Conservation (phyloP, 2,113 vertebrate genomes). For the Euleptes europaea region DNA sequence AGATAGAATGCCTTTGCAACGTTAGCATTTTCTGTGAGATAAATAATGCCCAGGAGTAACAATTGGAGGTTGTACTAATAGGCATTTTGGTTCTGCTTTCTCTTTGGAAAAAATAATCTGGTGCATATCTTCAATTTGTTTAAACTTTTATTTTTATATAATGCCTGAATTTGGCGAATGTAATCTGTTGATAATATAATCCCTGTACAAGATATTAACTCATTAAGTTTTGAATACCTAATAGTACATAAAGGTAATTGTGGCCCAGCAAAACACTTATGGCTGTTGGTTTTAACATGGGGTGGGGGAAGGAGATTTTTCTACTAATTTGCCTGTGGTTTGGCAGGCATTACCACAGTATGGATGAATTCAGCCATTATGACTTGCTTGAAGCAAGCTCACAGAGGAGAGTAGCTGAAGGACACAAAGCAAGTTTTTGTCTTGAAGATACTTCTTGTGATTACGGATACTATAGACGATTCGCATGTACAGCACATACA, state of each 20-base stretch:
- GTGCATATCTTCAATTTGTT: neutral
- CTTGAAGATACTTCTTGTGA: conserved; percentile 97
- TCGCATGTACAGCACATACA: conserved; percentile 93
- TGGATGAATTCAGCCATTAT: conserved; percentile 97
- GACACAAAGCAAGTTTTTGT: conserved; percentile 97
- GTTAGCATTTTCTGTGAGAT: conserved; percentile 46
- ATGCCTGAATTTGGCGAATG: conserved; percentile 1
- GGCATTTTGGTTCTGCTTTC: conserved; percentile 24
- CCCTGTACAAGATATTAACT: neutral
- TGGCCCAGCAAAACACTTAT: neutral
- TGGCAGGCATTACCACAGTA: conserved; percentile 95
- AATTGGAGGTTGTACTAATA: conserved; percentile 1
- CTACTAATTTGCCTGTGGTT: conserved; percentile 22
- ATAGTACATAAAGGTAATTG: neutral
- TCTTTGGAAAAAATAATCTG: neutral
- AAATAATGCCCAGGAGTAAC: conserved; percentile 23
- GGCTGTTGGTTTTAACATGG: neutral
- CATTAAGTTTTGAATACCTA: neutral
- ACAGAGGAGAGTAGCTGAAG: conserved; percentile 89
- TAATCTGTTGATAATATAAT: neutral
- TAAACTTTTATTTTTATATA: conserved; percentile 9
- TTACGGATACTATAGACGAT: conserved; percentile 91
- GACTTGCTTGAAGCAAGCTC: conserved; percentile 86
- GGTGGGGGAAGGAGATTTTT: neutral
- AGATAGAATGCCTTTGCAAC: conserved; percentile 40